phyloP scores from a whole-genome alignment of 2,888 invertebrate genomes.

The Scelioninae gen. 1 region DNA sequence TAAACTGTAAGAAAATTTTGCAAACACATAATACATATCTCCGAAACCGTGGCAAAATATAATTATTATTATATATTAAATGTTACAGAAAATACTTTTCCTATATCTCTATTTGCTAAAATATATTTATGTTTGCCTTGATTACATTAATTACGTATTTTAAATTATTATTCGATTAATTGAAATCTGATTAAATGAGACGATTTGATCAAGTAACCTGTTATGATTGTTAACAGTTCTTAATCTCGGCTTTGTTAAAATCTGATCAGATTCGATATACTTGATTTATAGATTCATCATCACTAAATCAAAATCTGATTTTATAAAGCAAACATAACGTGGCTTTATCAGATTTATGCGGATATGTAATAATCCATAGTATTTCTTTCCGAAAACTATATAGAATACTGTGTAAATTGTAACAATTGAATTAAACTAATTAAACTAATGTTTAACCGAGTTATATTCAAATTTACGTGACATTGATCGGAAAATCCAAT shows the following conservation, averaged over 20 bases:
- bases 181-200: conserved; percentile 35
- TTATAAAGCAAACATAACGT: conserved; percentile 53
- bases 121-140: too few species aligned
- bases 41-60: too few species aligned
- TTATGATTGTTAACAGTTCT: conserved; percentile 44
- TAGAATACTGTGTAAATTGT: conserved; percentile 34
- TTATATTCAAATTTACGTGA: conserved; percentile 22
- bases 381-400: conserved; percentile 30
- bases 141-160: conserved; percentile 17
- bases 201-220: conserved; percentile 33
- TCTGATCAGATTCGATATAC: conserved; percentile 49
- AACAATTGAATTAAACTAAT: conserved; percentile 51
- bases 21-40: too few species aligned
- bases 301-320: conserved; percentile 55
- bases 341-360: conserved; percentile 44
- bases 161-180: conserved; percentile 34
- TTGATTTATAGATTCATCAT: conserved; percentile 57
- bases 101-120: too few species aligned
- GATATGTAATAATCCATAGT: conserved; percentile 45
- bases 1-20: too few species aligned
- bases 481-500: conserved; percentile 43
- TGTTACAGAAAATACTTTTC: too few species aligned
- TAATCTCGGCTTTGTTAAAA: conserved; percentile 56
- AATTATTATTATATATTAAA: too few species aligned
- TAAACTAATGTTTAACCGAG: conserved; percentile 51